Conservation (phyloP, 2,797 vertebrate genomes). For the Vireo griseus region DNA sequence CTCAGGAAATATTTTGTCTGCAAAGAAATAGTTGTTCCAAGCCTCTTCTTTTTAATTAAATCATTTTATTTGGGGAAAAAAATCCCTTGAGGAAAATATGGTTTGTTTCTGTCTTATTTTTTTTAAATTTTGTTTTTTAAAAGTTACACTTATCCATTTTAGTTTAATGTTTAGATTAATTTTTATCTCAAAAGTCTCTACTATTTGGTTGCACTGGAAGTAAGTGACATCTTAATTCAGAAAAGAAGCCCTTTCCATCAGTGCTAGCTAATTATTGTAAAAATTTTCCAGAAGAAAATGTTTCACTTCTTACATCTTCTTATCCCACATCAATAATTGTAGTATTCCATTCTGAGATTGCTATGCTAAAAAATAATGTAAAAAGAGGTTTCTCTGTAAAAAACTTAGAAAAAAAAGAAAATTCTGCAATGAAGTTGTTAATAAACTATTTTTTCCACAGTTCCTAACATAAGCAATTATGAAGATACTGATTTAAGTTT, state of each 20-base stretch:
- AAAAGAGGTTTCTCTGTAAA: neutral
- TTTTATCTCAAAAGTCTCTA: neutral
- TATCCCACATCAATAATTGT: neutral
- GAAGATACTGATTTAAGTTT: neutral
- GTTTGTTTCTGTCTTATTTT: neutral
- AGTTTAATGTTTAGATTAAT: neutral
- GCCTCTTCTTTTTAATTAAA: neutral
- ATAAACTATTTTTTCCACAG: neutral
- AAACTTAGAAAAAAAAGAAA: neutral
- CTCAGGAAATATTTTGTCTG: neutral
- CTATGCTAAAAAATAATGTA: neutral
- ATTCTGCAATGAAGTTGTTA: neutral
- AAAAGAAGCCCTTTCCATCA: neutral
- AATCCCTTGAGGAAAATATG: rapidly evolving
- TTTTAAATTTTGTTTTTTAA: neutral
- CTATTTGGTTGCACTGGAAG: neutral
- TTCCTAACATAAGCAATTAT: neutral
- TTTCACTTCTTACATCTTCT: neutral
- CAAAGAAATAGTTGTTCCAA: neutral
- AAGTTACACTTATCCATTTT: neutral
- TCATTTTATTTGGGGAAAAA: neutral
- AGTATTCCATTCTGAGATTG: neutral
- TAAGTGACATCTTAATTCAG: neutral
- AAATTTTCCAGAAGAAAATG: neutral
- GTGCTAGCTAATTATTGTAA: neutral